A percentile compares a stretch with the other conserved stretches of the same genome.
Evolutionary conservation across 2,113 vertebrate species (phyloP).

Genomic region (Chiloscyllium plagiosum): DNA sequence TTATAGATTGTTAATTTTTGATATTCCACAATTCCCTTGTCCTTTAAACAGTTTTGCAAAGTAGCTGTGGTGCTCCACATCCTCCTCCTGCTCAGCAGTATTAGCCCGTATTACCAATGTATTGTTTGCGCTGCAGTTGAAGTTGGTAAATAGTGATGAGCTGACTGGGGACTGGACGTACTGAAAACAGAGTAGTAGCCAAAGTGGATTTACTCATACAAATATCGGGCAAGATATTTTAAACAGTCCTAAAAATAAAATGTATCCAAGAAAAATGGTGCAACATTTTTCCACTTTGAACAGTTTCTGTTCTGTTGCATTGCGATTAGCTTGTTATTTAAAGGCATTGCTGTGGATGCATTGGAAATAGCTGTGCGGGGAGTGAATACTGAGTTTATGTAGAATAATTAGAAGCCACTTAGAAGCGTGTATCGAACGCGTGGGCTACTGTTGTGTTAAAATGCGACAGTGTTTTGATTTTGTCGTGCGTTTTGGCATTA

Average conservation of each 20-base stretch:
- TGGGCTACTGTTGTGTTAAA: background rate
- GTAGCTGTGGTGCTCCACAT: background rate
- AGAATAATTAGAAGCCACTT: background rate
- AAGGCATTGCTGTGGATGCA: background rate
- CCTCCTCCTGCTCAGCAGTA: background rate
- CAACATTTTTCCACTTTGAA: background rate
- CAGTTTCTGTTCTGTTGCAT: background rate
- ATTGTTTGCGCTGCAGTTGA: background rate
- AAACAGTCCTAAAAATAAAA: background rate
- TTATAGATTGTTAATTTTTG: background rate
- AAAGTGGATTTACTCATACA: background rate
- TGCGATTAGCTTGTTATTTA: background rate
- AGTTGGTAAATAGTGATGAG: background rate
- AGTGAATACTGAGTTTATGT: background rate
- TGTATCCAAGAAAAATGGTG: background rate
- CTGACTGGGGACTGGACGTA: background rate
- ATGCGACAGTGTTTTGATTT: background rate
- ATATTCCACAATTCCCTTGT: background rate
- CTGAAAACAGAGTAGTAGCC: constrained; percentile 12
- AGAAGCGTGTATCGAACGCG: background rate
- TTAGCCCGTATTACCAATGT: background rate
- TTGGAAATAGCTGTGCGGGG: background rate
- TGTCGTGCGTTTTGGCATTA: background rate
- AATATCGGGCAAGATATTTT: background rate
- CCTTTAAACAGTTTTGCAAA: background rate